Conservation (phyloP, 2,888 invertebrate genomes). For the Cacoxenus indagator region DNA sequence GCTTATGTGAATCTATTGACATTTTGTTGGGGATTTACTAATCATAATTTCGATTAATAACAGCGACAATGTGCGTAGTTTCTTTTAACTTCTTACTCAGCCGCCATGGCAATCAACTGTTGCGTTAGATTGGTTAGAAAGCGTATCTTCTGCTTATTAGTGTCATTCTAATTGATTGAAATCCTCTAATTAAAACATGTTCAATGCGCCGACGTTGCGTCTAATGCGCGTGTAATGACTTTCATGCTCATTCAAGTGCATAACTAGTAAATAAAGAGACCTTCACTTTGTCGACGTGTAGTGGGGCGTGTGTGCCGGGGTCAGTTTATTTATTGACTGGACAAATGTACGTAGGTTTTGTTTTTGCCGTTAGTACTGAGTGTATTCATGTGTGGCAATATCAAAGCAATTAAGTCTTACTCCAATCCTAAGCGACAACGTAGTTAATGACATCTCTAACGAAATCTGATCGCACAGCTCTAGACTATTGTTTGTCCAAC, state of each 20-base stretch:
- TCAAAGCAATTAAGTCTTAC: no score
- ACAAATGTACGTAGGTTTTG: no score
- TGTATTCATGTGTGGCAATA: no score
- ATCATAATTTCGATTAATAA: neutral
- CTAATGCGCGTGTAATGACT: conserved; percentile 40
- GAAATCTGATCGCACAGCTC: no score
- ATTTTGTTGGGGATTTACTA: conserved; percentile 42
- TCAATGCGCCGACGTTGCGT: conserved; percentile 7
- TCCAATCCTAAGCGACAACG: no score
- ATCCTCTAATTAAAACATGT: conserved; percentile 10
- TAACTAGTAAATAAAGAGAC: neutral
- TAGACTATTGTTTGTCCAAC: no score
- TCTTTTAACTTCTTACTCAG: neutral
- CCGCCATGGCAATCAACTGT: neutral
- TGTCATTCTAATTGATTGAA: conserved; percentile 14
- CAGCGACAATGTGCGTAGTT: neutral
- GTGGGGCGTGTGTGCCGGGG: neutral
- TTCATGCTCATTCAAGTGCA: conserved; percentile 18
- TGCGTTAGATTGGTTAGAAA: neutral
- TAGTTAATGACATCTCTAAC: no score
- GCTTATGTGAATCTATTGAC: conserved; percentile 54
- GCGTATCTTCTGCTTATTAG: neutral
- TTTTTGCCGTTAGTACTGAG: no score
- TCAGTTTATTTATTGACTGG: neutral
- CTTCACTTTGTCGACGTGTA: neutral